Base-by-base conservation (phyloP, 2,888 invertebrate genomes). In the Tenodera sinensis region DNA sequence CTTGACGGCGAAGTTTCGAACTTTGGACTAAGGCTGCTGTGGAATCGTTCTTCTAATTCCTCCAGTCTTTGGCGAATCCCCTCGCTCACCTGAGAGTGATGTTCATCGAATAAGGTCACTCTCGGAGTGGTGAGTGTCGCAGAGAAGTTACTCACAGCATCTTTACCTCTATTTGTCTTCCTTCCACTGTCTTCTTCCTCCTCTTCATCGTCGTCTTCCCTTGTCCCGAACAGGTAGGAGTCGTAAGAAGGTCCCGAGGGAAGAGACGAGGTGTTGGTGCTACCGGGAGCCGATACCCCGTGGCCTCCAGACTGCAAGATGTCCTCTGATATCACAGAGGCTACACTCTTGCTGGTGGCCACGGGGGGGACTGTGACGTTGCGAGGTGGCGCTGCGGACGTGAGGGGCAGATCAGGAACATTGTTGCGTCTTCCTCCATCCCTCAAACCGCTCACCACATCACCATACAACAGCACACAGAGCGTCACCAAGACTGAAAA, bases 31-130 rank as follows among this genome's bases (percentile, higher is more conserved):
- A 28, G 54, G 93, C 92, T 6, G 92, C 90, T 89, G 92, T 92
- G 90, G 92, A 92, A 85, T 71, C 89, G 89, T 83, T 91, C 84
- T 82, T 91, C 91, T 14, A 91, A 91, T 47, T 92, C 91, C 84
- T 92, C 92, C 71, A 95, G 92, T 90, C 94, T 94, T 91, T 94
- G 94, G 90, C 93, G 93, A 90, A 95, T 94, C 91, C 94, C 94
- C 88, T 94, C 93, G 30, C 95, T 94, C 90, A 95, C 93, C 91
- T 94, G 93, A 90, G 94, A 93, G 91, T 93, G 94, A 91, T 94
- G 94, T 91, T 94, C 93, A 91, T 95, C 95, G 90, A 95, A 95
- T 90, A 93, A 93, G 89, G 94, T 93, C 88, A 94, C 93, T 92
- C 93, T 94, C 25, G 95, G 95, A n/a, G 95, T 95, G 15, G 95